Evolutionary conservation across 2,888 invertebrate species (phyloP), one percentile per base, ranked within the genome.

Genomic region (Dicycla oo): DNA sequence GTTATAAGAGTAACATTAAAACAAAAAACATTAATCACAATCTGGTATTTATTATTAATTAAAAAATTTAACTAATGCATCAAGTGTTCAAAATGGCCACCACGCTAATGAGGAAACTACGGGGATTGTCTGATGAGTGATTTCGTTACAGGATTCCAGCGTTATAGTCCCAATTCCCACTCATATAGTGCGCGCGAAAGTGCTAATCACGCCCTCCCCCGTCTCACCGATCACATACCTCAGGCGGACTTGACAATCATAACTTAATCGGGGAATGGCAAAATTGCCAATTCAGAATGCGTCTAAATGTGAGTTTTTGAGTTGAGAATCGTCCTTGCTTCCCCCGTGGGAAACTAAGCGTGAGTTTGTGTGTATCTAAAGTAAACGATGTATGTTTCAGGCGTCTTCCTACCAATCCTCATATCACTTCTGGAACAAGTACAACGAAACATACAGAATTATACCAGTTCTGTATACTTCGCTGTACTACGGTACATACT

Each of bases 351-450:
- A 57, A 2, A 34, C 10, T 13, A 30, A 30, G 30, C 20, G 6
- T 26, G 6, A 57, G 34, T 34, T 6, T n/a, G 7, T n/a, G 6
- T 20, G 8, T 57, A 58, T 38, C 15, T 58, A 38, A 34, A 38
- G 18, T 40, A 58, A 23, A 10, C 3, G 23, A 40, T 57, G 8
- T 43, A 11, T n/a, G 11, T 69, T 75, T n/a, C 72, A 80, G 80
- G 82, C 15, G 23, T 69, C 8, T n/a, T 84, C 13, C 3, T 75
- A 2, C 83, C 83, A 6, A 26, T 78, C 13, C 3, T 81, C 0
- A 0, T 74, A 26, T 8, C 54, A 18, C 23, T 73, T 13, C 0
- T 84, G 23, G 71, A n/a, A n/a, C n/a, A n/a, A n/a, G n/a, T n/a
- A n/a, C n/a, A n/a, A n/a, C n/a, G n/a, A n/a, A n/a, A n/a, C n/a